These are phyloP conservation scores for Zoanthus solanderi DNA, from an alignment of 92 coral and sea anemone species.

Conservation along the genomic window DNA sequence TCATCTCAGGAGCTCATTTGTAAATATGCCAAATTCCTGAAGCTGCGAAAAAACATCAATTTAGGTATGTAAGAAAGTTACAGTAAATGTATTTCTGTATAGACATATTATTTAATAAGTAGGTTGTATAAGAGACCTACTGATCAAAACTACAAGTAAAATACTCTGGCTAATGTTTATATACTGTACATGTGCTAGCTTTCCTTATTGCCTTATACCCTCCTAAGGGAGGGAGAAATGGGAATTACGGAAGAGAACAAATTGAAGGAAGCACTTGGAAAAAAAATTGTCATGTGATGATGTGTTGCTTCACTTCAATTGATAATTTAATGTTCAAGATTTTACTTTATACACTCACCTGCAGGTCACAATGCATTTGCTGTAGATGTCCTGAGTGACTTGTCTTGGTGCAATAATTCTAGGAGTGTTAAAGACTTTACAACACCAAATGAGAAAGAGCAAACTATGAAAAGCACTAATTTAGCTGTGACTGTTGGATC, in stretches of 20 bases:
- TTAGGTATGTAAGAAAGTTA: conserved; percentile 68
- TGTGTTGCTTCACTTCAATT: not conserved
- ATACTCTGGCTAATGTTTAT: too few relatives aligned
- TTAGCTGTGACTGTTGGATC: conserved; percentile 87
- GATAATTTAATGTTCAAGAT: not conserved
- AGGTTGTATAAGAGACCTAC: too few relatives aligned
- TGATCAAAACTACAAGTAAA: too few relatives aligned
- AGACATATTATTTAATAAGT: too few relatives aligned
- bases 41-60: conserved; percentile 70
- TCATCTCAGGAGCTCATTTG: conserved; percentile 71
- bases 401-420: conserved; percentile 7
- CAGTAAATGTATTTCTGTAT: too few relatives aligned
- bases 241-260: too few relatives aligned
- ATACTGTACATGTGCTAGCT: too few relatives aligned
- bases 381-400: not conserved
- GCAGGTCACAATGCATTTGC: conserved; percentile 78
- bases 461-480: conserved; percentile 55
- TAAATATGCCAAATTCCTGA: conserved; percentile 64
- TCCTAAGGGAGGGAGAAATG: too few relatives aligned
- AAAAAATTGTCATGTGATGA: too few relatives aligned
- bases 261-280: too few relatives aligned
- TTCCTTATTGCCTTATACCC: too few relatives aligned
- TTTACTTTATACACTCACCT: too few relatives aligned
- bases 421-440: not conserved
- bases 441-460: not conserved